Evolutionary conservation across 1,140 invertebrate genomes (phyloP).

Genomic region (Drosophila tristis): DNA sequence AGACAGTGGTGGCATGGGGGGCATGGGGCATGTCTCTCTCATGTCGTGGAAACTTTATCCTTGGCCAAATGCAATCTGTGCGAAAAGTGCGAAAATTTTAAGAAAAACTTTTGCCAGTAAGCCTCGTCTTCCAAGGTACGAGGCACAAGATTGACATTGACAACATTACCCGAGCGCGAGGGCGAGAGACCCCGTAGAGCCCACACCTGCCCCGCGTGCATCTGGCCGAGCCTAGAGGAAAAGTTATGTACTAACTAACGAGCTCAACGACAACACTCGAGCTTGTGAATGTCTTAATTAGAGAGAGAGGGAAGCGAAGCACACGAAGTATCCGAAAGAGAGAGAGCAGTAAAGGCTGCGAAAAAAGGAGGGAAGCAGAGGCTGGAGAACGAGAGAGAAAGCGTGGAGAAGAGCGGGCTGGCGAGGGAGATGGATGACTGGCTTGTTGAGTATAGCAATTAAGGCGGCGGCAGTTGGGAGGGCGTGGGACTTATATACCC

Average conservation of each 20-base stretch:
- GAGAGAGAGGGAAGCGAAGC: constrained; percentile 24
- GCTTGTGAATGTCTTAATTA: constrained; percentile 78
- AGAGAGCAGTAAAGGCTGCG: too few species aligned
- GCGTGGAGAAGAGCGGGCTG: background rate
- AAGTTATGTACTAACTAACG: constrained; percentile 83
- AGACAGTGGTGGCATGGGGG: background rate
- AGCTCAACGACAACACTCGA: constrained; percentile 82
- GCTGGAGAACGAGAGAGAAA: background rate
- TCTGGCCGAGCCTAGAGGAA: constrained; percentile 58
- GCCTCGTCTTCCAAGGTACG: constrained; percentile 25
- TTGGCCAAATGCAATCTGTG: constrained; percentile 62
- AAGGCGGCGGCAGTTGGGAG: constrained; percentile 58
- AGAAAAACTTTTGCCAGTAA: constrained; percentile 64
- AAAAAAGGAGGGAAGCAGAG: background rate
- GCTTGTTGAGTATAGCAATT: constrained; percentile 71
- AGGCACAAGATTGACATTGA: constrained; percentile 65
- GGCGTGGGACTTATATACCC: constrained; percentile 21
- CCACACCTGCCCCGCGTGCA: background rate
- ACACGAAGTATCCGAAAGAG: too few species aligned
- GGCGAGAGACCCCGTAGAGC: background rate
- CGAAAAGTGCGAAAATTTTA: constrained; percentile 78
- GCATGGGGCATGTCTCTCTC: constrained; percentile 52
- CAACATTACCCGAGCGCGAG: constrained; percentile 20
- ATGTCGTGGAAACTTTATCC: constrained; percentile 64
- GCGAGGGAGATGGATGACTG: too few species aligned